Percentiles rank a stretch among this genome's conserved stretches.
Evolutionary conservation across 1,140 invertebrate genomes (phyloP).

Genomic region (Solenopsis invicta): DNA sequence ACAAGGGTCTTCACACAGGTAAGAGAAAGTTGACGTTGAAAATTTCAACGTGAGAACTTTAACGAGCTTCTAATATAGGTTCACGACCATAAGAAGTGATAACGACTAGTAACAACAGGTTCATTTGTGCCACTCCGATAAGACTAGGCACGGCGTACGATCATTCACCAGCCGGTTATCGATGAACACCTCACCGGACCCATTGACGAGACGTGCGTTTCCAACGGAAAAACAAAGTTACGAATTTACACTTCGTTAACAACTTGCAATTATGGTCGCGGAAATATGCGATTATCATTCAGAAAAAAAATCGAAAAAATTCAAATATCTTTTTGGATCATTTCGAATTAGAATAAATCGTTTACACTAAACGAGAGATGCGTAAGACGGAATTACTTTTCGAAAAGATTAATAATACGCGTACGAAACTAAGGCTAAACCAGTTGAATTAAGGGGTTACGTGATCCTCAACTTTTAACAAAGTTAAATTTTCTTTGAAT

Average conservation of each 20-base stretch:
- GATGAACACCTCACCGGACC: neutral
- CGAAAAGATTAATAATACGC: neutral
- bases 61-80: conserved; percentile 40
- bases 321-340: neutral
- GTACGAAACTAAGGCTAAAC: neutral
- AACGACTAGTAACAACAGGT: conserved; percentile 46
- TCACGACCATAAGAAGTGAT: conserved; percentile 39
- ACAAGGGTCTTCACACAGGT: conserved; percentile 16
- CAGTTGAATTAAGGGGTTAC: neutral
- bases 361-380: neutral
- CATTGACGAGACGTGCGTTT: conserved; percentile 16
- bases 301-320: conserved; percentile 11
- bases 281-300: neutral
- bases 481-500: no score
- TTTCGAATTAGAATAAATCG: neutral
- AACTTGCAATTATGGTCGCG: neutral
- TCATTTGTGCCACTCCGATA: conserved; percentile 36
- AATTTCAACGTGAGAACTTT: neutral
- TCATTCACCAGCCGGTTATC: conserved; percentile 21
- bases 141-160: conserved; percentile 22
- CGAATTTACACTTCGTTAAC: conserved; percentile 28
- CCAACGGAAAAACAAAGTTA: conserved; percentile 34
- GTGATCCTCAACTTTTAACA: no score
- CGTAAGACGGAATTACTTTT: neutral
- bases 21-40: neutral